phyloP scores from a whole-genome alignment of 1,140 invertebrate genomes.

The Episyrphus balteatus region DNA sequence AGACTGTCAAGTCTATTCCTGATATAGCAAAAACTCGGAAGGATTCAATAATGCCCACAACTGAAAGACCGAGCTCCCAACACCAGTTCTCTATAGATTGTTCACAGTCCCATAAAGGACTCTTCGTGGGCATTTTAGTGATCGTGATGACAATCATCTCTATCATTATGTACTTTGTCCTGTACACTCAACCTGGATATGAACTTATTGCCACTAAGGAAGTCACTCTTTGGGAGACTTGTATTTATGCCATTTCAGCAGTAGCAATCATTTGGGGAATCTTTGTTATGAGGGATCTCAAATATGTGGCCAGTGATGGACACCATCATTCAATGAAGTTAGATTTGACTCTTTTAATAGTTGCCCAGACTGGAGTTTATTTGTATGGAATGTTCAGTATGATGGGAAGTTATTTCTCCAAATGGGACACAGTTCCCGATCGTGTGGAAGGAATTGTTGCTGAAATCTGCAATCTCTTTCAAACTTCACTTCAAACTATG shows the following conservation, averaged over 20 bases:
- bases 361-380: conserved; percentile 80
- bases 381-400: conserved; percentile 81
- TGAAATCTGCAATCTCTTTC: conserved; percentile 49
- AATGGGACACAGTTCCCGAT: conserved; percentile 43
- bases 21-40: conserved; percentile 28
- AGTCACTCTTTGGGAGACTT: conserved; percentile 64
- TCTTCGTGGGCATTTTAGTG: conserved; percentile 75
- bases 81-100: conserved; percentile 84
- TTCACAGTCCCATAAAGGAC: conserved; percentile 72
- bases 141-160: conserved; percentile 80
- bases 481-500: conserved; percentile 67
- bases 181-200: conserved; percentile 56
- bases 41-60: conserved; percentile 31
- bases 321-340: conserved; percentile 50
- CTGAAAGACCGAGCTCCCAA: conserved; percentile 45
- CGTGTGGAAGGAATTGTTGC: conserved; percentile 44
- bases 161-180: conserved; percentile 82
- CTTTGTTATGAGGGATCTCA: conserved; percentile 48
- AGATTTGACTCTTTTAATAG: conserved; percentile 73
- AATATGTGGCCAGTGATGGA: conserved; percentile 46
- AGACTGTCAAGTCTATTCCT: conserved; percentile 43
- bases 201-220: conserved; percentile 59
- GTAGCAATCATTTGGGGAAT: conserved; percentile 41
- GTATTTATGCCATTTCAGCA: conserved; percentile 46
- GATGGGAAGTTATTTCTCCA: conserved; percentile 65